A percentile compares a stretch with the other conserved stretches of the same genome.
phyloP scores from a whole-genome alignment of 2,113 vertebrate genomes.

The Chauna torquata region DNA sequence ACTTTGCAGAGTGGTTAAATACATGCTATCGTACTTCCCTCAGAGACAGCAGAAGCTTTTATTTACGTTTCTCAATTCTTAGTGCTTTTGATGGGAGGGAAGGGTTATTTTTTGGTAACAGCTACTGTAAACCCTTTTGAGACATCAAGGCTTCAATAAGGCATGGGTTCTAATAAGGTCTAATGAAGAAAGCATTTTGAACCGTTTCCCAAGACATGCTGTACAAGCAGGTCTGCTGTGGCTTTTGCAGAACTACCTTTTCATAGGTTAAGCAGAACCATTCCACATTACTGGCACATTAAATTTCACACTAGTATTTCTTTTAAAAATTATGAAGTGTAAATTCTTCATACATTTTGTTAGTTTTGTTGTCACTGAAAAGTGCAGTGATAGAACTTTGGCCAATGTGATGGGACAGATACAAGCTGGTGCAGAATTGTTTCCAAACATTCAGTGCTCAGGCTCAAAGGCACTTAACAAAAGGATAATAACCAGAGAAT shows the following conservation, averaged over 20 bases:
- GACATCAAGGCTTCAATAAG: constrained; percentile 19
- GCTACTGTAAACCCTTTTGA: not conserved
- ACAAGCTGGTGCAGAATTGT: not conserved
- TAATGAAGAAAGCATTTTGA: constrained; percentile 46
- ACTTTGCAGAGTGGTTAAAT: not conserved
- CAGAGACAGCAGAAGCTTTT: not conserved
- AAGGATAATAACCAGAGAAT: not conserved
- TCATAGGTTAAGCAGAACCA: not conserved
- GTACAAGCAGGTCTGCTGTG: not conserved
- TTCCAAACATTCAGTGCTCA: not conserved
- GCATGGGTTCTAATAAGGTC: not conserved
- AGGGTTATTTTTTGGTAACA: constrained; percentile 1
- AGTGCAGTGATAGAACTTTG: not conserved
- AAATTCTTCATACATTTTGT: not conserved
- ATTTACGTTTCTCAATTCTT: constrained; percentile 5
- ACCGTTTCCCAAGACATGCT: not conserved
- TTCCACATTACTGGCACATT: not conserved
- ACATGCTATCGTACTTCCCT: not conserved
- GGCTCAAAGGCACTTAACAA: not conserved
- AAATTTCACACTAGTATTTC: not conserved
- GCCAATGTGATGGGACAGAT: not conserved
- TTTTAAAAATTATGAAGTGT: not conserved
- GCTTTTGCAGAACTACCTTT: not conserved
- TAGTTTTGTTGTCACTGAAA: not conserved
- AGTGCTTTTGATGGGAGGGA: not conserved